A percentile compares a stretch with the other conserved stretches of the same genome.
Conservation (phyloP, 2,797 vertebrate genomes). For the Anableps anableps region DNA sequence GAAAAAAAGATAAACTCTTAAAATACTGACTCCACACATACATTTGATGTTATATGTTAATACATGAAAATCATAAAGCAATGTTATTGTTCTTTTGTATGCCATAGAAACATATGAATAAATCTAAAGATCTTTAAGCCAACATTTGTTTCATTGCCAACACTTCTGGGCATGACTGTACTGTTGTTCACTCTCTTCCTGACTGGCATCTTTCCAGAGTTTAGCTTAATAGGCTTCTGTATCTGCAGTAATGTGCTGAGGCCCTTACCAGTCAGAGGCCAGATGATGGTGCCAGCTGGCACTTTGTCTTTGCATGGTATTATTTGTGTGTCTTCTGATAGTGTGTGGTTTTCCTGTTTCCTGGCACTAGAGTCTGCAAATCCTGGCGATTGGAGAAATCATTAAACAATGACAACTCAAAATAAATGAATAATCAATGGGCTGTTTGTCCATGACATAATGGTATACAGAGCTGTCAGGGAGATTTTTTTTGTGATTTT, state of each 20-base stretch:
- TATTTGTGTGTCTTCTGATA: background rate
- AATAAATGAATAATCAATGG: background rate
- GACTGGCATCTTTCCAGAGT: background rate
- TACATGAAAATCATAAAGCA: background rate
- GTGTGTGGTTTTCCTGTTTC: background rate
- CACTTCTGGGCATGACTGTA: background rate
- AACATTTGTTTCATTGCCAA: background rate
- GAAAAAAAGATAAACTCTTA: background rate
- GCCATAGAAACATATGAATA: background rate
- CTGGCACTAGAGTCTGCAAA: background rate
- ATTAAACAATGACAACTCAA: background rate
- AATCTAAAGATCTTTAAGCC: background rate
- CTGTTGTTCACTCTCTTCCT: slow-evolving; percentile 7
- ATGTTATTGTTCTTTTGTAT: background rate
- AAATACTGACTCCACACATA: background rate
- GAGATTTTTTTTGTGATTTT: background rate
- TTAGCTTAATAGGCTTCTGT: slow-evolving; percentile 4
- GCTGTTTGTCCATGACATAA: background rate
- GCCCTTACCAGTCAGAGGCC: slow-evolving; percentile 5
- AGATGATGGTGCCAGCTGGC: background rate
- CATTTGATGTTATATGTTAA: background rate
- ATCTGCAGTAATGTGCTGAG: slow-evolving; percentile 3
- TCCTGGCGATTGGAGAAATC: background rate
- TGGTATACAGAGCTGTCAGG: background rate
- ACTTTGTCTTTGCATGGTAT: slow-evolving; percentile 6